Percentiles rank a stretch among this genome's conserved stretches.
These are phyloP conservation scores for Drosophila gaucha DNA, from an alignment of 2,888 invertebrate species.

Conservation along the genomic window DNA sequence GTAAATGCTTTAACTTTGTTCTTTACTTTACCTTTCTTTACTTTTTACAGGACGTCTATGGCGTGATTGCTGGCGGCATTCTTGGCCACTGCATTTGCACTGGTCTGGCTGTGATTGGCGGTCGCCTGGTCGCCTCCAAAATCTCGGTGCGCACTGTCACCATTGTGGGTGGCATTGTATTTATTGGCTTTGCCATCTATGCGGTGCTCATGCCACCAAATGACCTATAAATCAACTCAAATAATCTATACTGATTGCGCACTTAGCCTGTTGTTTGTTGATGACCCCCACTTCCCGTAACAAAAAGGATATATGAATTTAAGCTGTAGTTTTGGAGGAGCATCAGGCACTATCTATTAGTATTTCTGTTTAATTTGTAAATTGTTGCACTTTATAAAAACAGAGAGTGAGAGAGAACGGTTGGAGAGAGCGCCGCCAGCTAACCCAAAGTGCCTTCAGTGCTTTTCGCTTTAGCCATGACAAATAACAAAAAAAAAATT, in stretches of 20 bases:
- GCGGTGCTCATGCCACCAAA: constrained; percentile 94
- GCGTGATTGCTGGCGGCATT: constrained; percentile 97
- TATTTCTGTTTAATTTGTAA: constrained; percentile 16
- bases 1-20: no score
- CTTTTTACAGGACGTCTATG: constrained; percentile 90
- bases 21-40: background rate
- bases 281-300: constrained; percentile 38
- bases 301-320: constrained; percentile 30
- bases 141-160: constrained; percentile 99
- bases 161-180: constrained; percentile 97
- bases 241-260: constrained; percentile 5
- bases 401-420: background rate
- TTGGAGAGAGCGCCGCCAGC: constrained; percentile 11
- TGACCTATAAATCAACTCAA: constrained; percentile 81
- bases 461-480: constrained; percentile 70
- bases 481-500: constrained; percentile 44
- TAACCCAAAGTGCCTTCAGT: constrained; percentile 61
- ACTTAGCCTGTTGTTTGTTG: constrained; percentile 43
- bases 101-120: constrained; percentile 98
- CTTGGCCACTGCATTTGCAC: constrained; percentile 98
- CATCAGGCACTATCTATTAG: constrained; percentile 34
- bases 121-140: constrained; percentile 97
- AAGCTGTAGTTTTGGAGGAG: constrained; percentile 57
- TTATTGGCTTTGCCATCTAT: constrained; percentile 96
- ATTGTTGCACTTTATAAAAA: constrained; percentile 17